A percentile compares a stretch with the other conserved stretches of the same genome.
Conservation (phyloP, 2,888 invertebrate species). For the Eumerus sabulonum region DNA sequence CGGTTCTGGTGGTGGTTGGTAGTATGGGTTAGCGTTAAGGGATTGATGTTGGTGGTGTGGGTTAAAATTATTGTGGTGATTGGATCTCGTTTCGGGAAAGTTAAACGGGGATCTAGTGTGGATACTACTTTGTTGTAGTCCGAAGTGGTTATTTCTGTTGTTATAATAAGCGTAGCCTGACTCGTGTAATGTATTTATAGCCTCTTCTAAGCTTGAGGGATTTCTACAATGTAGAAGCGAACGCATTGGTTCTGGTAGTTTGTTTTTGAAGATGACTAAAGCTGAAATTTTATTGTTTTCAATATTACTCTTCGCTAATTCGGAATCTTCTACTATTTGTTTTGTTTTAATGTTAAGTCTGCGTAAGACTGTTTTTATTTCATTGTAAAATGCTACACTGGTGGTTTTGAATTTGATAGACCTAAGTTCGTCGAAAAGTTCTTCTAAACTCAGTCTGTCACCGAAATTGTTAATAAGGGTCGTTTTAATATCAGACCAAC, state of each 20-base stretch:
- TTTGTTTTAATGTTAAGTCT: slow-evolving; percentile 22
- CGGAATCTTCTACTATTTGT: neutral
- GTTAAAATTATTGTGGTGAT: too few relatives aligned
- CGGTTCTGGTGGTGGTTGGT: too few relatives aligned
- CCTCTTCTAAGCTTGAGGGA: slow-evolving; percentile 3
- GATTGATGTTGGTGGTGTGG: too few relatives aligned
- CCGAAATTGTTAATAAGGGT: slow-evolving; percentile 41
- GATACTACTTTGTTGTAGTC: too few relatives aligned
- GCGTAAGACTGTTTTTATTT: slow-evolving; percentile 22
- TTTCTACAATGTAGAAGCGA: slow-evolving; percentile 1
- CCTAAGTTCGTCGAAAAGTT: slow-evolving; percentile 38
- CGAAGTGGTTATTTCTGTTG: too few relatives aligned
- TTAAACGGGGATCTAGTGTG: too few relatives aligned
- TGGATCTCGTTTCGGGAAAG: too few relatives aligned
- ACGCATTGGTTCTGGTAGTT: slow-evolving; percentile 1
- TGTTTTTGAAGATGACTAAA: slow-evolving; percentile 20
- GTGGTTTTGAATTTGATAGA: slow-evolving; percentile 25
- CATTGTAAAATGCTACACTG: slow-evolving; percentile 32
- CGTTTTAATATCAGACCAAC: slow-evolving; percentile 22
- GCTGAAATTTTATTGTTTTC: slow-evolving; percentile 12
- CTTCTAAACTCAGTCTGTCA: slow-evolving; percentile 32
- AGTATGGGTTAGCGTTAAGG: too few relatives aligned
- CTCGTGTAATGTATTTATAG: slow-evolving; percentile 3
- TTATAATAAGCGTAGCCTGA: slow-evolving; percentile 2
- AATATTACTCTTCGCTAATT: slow-evolving; percentile 1